Percentiles rank a stretch among this genome's conserved stretches.
These are phyloP conservation scores for Ahaetulla prasina DNA, from an alignment of 2,113 vertebrate species.

Conservation along the genomic window DNA sequence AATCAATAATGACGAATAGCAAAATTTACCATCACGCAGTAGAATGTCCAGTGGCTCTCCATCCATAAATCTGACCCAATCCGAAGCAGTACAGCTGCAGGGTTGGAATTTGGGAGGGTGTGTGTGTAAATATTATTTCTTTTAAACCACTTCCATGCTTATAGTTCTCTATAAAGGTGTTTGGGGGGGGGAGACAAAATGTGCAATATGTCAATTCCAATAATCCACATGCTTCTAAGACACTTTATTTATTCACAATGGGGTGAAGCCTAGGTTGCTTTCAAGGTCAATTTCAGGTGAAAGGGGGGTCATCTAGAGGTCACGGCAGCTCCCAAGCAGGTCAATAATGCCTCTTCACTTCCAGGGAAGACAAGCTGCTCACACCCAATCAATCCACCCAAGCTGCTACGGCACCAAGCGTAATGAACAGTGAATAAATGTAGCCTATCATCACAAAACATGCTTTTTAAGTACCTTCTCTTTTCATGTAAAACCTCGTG, in stretches of 20 bases:
- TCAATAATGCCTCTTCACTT: constrained; percentile 89
- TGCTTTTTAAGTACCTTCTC: constrained; percentile 94
- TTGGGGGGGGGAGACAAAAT: constrained; percentile 64
- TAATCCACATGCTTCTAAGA: constrained; percentile 78
- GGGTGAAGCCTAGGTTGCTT: constrained; percentile 79
- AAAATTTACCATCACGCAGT: constrained; percentile 81
- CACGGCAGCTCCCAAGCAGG: constrained; percentile 85
- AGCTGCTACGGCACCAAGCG: constrained; percentile 76
- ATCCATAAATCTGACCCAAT: constrained; percentile 84
- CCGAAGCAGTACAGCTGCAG: constrained; percentile 79
- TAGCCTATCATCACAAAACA: constrained; percentile 97
- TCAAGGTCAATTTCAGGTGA: constrained; percentile 99
- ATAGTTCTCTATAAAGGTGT: constrained; percentile 66
- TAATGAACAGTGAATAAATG: constrained; percentile 96
- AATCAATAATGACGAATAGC: constrained; percentile 93
- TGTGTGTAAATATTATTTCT: constrained; percentile 20
- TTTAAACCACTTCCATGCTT: constrained; percentile 36
- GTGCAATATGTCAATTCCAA: constrained; percentile 82
- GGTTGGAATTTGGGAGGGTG: constrained; percentile 69
- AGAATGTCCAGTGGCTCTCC: constrained; percentile 69
- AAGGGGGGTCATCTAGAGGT: constrained; percentile 89
- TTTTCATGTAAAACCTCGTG: constrained; percentile 98
- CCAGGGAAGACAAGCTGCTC: constrained; percentile 78
- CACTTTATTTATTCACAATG: constrained; percentile 75
- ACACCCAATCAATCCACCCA: constrained; percentile 86